Base-by-base conservation (phyloP, 1,140 invertebrate species). In the Galleria mellonella region DNA sequence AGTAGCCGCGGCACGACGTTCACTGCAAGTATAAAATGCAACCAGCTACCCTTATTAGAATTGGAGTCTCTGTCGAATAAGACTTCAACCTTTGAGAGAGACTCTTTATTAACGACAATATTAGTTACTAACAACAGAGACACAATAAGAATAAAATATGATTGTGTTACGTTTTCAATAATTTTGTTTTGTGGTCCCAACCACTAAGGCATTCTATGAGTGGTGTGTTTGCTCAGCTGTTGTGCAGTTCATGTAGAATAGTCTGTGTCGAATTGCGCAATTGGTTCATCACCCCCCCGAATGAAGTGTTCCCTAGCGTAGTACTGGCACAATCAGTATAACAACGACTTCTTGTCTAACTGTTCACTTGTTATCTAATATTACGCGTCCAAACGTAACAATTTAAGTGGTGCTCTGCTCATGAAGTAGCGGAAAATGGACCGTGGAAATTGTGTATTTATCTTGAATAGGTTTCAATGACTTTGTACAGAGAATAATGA, bases 1-100 rank as follows among this genome's bases (percentile, higher is more conserved):
- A 83, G 76, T 72, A 59, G 49, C 40, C 59, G 54, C 55, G 47
- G 10, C 31, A 46, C 48, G 42, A 51, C 51, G 40, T 6, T 23
- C 17, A 23, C 6, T 23, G 17, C 17, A 23, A 6, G 17, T 6
- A 23, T 23, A 23, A 23, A 23, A 23, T 23, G 17, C 17, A 23
- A 6, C 6, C 17, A 23, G 17, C 6, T 6, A 23, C 17, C 2
- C 17, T 3, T 23, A 2, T 6, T 23, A 6, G 2, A 23, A 23
- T 23, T 23, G 17, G 2, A 6, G 6, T 23, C 17, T 6, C 2
- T 23, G 6, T 6, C 6, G 2, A 6, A 23, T 23, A 23, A 23
- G 17, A 23, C 17, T 23, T 23, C n/a, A n/a, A n/a, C n/a, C n/a
- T n/a, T 3, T 23, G 2, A 23, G 6, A 3, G 17, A 23, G 17